phyloP scores from a whole-genome alignment of 2,797 vertebrate genomes.

The Sebastes matsubarae region DNA sequence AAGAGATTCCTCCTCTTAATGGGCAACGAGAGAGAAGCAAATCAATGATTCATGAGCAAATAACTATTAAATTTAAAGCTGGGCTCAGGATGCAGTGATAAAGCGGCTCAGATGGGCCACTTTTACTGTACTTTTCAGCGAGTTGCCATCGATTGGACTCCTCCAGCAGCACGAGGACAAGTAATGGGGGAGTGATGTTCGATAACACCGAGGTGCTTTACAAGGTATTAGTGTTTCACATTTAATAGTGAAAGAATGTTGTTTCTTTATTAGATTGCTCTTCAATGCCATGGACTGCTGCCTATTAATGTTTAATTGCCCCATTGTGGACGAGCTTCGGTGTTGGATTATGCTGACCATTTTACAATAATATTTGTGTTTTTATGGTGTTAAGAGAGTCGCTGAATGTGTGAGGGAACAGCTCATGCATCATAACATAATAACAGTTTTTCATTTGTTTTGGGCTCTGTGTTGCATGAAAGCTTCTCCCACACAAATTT shows the following conservation, averaged over 20 bases:
- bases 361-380: constrained; percentile 35
- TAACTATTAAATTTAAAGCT: constrained; percentile 57
- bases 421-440: constrained; percentile 32
- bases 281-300: constrained; percentile 13
- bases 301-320: constrained; percentile 58
- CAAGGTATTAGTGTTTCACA: constrained; percentile 51
- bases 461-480: constrained; percentile 1
- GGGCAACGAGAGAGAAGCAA: constrained; percentile 31
- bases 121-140: constrained; percentile 58
- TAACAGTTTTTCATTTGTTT: constrained; percentile 33
- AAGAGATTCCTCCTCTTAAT: constrained; percentile 56
- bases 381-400: not conserved
- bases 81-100: constrained; percentile 32
- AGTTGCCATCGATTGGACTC: constrained; percentile 54
- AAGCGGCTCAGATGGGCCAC: constrained; percentile 37
- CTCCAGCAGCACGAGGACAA: constrained; percentile 15
- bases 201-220: constrained; percentile 46
- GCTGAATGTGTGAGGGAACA: constrained; percentile 24
- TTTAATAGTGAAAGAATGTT: constrained; percentile 47
- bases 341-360: constrained; percentile 36
- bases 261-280: constrained; percentile 50
- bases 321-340: constrained; percentile 12
- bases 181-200: constrained; percentile 49
- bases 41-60: constrained; percentile 73
- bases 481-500: constrained; percentile 11